These are phyloP conservation scores for Synergus umbraculus DNA, from an alignment of 2,888 invertebrate species.

Conservation along the genomic window DNA sequence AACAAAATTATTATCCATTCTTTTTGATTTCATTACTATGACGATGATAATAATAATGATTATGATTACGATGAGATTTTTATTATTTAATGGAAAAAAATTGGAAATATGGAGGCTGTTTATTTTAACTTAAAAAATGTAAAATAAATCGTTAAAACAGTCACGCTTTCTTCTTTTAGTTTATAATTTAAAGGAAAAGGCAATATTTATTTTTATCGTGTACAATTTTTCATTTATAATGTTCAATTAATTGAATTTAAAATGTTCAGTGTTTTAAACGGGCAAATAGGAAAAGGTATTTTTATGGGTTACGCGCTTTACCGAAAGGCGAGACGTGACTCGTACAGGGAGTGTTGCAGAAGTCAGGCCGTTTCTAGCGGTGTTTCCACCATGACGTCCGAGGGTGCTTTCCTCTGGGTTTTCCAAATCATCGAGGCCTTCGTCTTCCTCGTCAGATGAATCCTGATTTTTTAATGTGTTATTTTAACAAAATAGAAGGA, in stretches of 20 bases:
- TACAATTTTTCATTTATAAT: no score
- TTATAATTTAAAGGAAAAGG: no score
- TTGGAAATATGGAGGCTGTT: no score
- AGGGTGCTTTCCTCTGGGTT: slow-evolving; percentile 73
- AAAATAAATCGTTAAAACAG: no score
- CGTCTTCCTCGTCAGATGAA: slow-evolving; percentile 73
- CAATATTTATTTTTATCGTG: no score
- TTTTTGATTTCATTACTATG: no score
- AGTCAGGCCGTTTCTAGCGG: slow-evolving; percentile 73
- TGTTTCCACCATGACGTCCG: slow-evolving; percentile 70
- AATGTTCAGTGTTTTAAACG: slow-evolving; percentile 14
- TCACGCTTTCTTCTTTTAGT: no score
- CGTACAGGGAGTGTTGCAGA: slow-evolving; percentile 76
- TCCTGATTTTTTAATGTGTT: slow-evolving; percentile 61
- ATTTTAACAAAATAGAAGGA: neutral
- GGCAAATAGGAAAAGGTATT: slow-evolving; percentile 45
- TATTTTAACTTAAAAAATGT: no score
- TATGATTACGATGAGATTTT: no score
- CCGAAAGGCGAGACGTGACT: slow-evolving; percentile 74
- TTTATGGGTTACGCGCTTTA: slow-evolving; percentile 64
- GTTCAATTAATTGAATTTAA: no score
- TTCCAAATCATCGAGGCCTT: slow-evolving; percentile 74
- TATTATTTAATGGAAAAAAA: no score
- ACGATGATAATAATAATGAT: no score
- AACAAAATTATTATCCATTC: neutral